A percentile compares a stretch with the other conserved stretches of the same genome.
These are phyloP conservation scores for Diadumene lineata DNA, from an alignment of 92 coral and sea anemone genomes.

Conservation along the genomic window DNA sequence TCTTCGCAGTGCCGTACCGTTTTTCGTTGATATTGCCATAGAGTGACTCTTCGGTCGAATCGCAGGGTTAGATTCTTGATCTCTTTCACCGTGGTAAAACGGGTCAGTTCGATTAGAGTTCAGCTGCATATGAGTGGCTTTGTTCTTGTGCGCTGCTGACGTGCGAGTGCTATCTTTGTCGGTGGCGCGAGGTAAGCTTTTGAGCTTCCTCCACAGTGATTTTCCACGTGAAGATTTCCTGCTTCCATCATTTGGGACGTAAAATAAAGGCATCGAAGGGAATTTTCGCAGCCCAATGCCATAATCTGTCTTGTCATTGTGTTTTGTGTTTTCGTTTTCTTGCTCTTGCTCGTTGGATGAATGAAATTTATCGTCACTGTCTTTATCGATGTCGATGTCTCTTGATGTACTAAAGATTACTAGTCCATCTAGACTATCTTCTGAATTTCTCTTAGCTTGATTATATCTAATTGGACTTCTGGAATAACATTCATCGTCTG, in stretches of 20 bases:
- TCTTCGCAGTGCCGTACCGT: background rate
- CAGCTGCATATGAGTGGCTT: too few relatives aligned
- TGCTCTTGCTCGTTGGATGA: slow-evolving; percentile 18
- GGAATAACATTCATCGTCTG: slow-evolving; percentile 17
- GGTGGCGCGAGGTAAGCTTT: slow-evolving; percentile 15
- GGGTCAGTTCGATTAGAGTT: background rate
- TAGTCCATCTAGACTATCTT: slow-evolving; percentile 24
- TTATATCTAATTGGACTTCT: background rate
- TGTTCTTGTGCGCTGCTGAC: background rate
- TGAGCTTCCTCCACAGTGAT: slow-evolving; percentile 26
- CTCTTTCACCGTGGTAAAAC: slow-evolving; percentile 8
- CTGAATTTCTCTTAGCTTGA: slow-evolving; percentile 1
- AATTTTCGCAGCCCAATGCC: slow-evolving; percentile 36
- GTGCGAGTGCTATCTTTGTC: background rate
- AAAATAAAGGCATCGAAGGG: slow-evolving; percentile 41
- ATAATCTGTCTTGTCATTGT: background rate
- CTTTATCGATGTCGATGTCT: background rate
- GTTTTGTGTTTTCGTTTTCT: background rate
- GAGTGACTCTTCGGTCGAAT: slow-evolving; percentile 2
- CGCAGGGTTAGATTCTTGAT: background rate
- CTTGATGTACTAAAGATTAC: background rate
- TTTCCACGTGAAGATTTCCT: slow-evolving; percentile 17
- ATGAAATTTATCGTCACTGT: background rate
- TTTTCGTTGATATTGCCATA: background rate
- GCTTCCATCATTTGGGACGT: slow-evolving; percentile 30